Evolutionary conservation across 2,888 invertebrate species (phyloP).

Genomic region (Eupithecia centaureata): DNA sequence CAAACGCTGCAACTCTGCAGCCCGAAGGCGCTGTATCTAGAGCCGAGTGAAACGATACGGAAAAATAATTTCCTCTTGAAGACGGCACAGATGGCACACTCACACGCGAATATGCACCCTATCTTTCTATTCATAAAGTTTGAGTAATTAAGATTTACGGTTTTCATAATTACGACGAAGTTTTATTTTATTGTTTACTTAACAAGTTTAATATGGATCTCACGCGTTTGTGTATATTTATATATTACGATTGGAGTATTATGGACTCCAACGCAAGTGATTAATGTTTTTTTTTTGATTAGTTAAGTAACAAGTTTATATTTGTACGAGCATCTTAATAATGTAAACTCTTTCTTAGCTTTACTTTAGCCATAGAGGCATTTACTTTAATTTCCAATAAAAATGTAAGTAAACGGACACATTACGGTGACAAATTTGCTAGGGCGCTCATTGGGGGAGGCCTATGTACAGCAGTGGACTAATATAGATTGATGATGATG

Average conservation of each 20-base stretch:
- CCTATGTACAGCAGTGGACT: no score
- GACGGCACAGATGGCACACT: constrained; percentile 31
- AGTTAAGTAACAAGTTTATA: not conserved
- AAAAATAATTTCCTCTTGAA: constrained; percentile 60
- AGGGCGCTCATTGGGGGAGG: no score
- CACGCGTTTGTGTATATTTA: not conserved
- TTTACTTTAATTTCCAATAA: not conserved
- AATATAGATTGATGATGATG: no score
- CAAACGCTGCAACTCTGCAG: constrained; percentile 18
- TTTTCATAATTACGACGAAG: constrained; percentile 34
- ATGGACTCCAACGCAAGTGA: not conserved
- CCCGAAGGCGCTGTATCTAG: constrained; percentile 38
- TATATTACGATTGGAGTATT: not conserved
- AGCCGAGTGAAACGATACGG: constrained; percentile 52
- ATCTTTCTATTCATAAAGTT: not conserved
- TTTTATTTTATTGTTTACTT: constrained; percentile 28
- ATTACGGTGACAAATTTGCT: no score
- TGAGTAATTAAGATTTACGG: constrained; percentile 4
- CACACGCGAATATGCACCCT: constrained; percentile 27
- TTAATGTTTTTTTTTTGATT: not conserved
- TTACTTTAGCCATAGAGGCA: no score
- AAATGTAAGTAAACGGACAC: no score
- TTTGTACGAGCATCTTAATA: not conserved
- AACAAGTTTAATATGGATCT: constrained; percentile 16
- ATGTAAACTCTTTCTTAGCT: not conserved